These are phyloP conservation scores for Eupeodes luniger DNA, from an alignment of 2,888 invertebrate genomes.

Conservation along the genomic window DNA sequence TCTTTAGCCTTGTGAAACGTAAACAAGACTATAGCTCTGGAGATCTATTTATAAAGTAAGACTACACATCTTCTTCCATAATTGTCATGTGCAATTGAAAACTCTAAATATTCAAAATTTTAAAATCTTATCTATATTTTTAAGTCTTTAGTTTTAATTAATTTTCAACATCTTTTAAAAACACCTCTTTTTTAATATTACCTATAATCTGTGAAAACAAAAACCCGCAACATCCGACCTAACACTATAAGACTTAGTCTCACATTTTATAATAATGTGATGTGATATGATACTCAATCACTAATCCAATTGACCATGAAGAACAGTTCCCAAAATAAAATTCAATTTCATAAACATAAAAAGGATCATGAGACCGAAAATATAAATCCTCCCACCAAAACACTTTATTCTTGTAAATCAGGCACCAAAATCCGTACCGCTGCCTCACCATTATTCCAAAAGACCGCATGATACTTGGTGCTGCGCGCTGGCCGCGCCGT, in stretches of 20 bases:
- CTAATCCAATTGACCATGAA: constrained; percentile 27
- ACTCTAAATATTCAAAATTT: too few relatives aligned
- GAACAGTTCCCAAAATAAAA: constrained; percentile 18
- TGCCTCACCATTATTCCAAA: not conserved
- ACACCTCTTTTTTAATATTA: not conserved
- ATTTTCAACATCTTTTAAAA: not conserved
- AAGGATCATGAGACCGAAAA: constrained; percentile 17
- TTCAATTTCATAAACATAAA: not conserved
- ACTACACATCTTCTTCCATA: too few relatives aligned
- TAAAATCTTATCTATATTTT: too few relatives aligned
- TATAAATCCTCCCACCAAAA: constrained; percentile 32
- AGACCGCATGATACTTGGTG: not conserved
- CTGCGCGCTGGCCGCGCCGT: not conserved
- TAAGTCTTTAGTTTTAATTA: too few relatives aligned
- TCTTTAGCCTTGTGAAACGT: too few relatives aligned
- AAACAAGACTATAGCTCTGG: too few relatives aligned
- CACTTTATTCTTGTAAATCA: constrained; percentile 37
- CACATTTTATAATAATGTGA: not conserved
- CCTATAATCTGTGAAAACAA: constrained; percentile 18
- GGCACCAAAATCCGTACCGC: constrained; percentile 5
- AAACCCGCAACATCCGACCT: constrained; percentile 1
- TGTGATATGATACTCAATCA: not conserved
- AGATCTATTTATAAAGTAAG: too few relatives aligned
- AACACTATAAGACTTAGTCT: not conserved
- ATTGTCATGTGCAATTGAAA: too few relatives aligned